phyloP scores from a whole-genome alignment of 2,113 vertebrate species.

The Nothoprocta perdicaria region DNA sequence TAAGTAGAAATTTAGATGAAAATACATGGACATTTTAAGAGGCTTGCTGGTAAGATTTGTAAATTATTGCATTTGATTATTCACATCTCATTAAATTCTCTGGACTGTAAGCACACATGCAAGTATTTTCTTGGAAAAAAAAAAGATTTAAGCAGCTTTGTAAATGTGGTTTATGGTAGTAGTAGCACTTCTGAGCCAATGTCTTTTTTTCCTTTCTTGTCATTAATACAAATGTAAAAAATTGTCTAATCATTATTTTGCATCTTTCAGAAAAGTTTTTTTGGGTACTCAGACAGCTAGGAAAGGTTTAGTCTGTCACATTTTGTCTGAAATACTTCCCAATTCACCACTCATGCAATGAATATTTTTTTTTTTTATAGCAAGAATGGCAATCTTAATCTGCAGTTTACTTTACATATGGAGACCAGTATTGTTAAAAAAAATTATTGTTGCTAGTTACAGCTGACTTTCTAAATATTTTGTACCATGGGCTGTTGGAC shows the following conservation, averaged over 20 bases:
- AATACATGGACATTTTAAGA: not conserved
- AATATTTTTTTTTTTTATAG: no score
- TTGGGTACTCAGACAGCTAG: not conserved
- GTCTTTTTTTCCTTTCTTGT: not conserved
- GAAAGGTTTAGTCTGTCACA: not conserved
- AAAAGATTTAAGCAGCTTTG: not conserved
- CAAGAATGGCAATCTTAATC: not conserved
- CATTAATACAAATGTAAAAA: not conserved
- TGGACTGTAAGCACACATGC: not conserved
- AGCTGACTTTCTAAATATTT: not conserved
- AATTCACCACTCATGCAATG: accelerated
- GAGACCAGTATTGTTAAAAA: not conserved
- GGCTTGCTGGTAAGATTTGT: not conserved
- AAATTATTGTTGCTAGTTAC: not conserved
- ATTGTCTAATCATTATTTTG: not conserved
- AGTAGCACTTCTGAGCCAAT: not conserved
- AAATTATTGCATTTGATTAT: not conserved
- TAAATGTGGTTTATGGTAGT: not conserved
- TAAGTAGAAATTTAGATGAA: not conserved
- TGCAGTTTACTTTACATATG: not conserved
- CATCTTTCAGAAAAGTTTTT: not conserved
- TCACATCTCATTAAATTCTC: not conserved
- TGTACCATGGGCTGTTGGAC: not conserved
- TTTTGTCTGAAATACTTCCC: not conserved
- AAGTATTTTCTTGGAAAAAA: not conserved